A percentile compares a stretch with the other conserved stretches of the same genome.
phyloP scores from a whole-genome alignment of 2,888 invertebrate species.

The Lasiommata megera region DNA sequence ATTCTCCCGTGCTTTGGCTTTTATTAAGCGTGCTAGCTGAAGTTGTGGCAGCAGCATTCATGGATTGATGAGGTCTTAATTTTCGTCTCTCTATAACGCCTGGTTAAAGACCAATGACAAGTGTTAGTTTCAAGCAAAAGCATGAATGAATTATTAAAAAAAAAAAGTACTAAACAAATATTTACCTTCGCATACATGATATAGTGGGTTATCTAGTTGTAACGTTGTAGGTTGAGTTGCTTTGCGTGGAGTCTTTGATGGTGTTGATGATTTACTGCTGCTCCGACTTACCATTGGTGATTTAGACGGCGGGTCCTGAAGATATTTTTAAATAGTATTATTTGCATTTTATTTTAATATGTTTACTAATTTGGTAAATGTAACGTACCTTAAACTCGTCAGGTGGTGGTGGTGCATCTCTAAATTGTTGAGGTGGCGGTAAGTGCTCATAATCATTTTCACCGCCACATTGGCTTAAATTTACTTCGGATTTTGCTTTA shows the following conservation, averaged over 20 bases:
- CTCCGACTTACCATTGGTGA: conserved; percentile 69
- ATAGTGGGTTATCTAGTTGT: conserved; percentile 86
- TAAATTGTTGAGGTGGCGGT: conserved; percentile 92
- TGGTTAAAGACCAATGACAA: conserved; percentile 48
- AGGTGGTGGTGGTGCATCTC: conserved; percentile 89
- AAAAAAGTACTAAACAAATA: conserved; percentile 34
- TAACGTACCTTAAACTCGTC: conserved; percentile 83
- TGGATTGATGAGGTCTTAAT: conserved; percentile 65
- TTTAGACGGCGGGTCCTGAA: conserved; percentile 70
- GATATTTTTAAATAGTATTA: background rate
- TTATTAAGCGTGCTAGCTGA: conserved; percentile 69
- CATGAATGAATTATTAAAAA: conserved; percentile 32
- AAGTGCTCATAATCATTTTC: conserved; percentile 86
- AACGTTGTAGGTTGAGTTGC: conserved; percentile 57
- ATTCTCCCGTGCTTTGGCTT: conserved; percentile 80
- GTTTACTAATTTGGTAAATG: background rate
- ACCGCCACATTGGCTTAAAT: conserved; percentile 76
- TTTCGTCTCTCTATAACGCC: conserved; percentile 75
- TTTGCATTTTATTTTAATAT: background rate
- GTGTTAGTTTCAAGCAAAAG: conserved; percentile 52
- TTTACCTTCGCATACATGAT: conserved; percentile 89
- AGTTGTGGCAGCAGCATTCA: conserved; percentile 48
- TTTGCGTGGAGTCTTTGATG: conserved; percentile 65
- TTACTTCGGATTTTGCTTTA: conserved; percentile 83
- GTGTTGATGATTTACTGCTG: conserved; percentile 73